Evolutionary conservation across 2,797 vertebrate genomes (phyloP).

Genomic region (Cichlasoma orientale): DNA sequence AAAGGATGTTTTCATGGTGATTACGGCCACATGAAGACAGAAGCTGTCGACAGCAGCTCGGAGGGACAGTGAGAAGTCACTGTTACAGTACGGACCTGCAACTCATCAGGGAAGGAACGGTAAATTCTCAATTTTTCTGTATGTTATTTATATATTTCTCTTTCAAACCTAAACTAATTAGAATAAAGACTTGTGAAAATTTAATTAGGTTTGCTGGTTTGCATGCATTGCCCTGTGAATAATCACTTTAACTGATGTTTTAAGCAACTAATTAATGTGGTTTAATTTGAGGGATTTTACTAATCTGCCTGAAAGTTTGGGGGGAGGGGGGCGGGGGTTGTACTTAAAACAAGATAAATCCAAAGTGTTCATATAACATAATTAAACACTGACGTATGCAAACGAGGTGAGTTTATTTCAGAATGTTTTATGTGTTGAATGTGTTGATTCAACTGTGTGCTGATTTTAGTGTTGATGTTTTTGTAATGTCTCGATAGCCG

Average conservation of each 20-base stretch:
- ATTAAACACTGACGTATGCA: not conserved
- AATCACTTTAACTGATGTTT: not conserved
- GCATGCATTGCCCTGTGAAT: not conserved
- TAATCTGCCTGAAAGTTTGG: not conserved
- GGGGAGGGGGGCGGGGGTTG: too few species aligned
- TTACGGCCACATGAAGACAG: conserved; percentile 33
- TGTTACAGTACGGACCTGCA: not conserved
- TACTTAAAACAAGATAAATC: not conserved
- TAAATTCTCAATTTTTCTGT: not conserved
- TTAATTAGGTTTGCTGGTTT: not conserved
- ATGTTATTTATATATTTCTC: not conserved
- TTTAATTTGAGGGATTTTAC: not conserved
- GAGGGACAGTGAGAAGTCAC: conserved; percentile 7
- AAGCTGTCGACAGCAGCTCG: not conserved
- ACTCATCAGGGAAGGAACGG: not conserved
- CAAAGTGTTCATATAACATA: not conserved
- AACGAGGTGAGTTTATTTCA: not conserved
- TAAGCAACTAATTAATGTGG: not conserved
- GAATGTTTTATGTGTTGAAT: not conserved
- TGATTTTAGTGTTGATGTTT: not conserved
- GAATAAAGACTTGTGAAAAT: not conserved
- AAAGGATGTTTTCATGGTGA: conserved; percentile 53
- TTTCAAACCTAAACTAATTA: not conserved
- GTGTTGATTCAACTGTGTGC: not conserved
- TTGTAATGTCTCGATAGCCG: not conserved